Evolutionary conservation across 2,888 invertebrate genomes (phyloP).

Genomic region (Podotricha telesiphe): DNA sequence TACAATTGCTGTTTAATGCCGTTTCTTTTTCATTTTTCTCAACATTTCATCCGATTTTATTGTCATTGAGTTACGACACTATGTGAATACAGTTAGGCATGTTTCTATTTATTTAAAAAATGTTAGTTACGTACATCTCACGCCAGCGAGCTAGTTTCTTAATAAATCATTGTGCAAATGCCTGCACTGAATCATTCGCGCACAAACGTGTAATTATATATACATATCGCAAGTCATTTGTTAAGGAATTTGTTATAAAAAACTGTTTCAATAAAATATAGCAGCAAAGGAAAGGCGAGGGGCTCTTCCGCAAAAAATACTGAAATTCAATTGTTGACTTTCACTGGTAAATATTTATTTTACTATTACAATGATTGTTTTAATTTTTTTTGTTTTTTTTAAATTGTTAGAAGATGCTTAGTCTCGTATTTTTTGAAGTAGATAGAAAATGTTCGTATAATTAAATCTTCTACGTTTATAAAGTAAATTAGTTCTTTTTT

Average conservation of each 20-base stretch:
- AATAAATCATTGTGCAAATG: constrained; percentile 26
- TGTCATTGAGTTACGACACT: constrained; percentile 35
- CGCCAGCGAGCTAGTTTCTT: constrained; percentile 19
- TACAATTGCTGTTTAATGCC: not conserved
- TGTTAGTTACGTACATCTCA: constrained; percentile 29
- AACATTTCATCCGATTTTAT: constrained; percentile 2
- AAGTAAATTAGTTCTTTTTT: not conserved
- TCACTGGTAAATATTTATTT: constrained; percentile 60
- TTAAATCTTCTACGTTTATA: not conserved
- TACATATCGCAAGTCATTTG: constrained; percentile 6
- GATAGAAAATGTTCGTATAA: not conserved
- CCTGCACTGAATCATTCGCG: not conserved
- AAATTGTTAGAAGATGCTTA: not conserved
- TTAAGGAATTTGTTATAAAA: constrained; percentile 1
- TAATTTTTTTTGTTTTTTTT: constrained; percentile 2
- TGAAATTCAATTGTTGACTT: constrained; percentile 54
- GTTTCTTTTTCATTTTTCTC: constrained; percentile 5
- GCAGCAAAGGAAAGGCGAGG: constrained; percentile 1
- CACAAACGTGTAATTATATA: not conserved
- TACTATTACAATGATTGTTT: constrained; percentile 49
- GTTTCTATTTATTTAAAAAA: constrained; percentile 28
- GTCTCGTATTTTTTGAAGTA: not conserved
- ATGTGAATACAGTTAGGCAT: constrained; percentile 10
- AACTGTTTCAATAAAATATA: constrained; percentile 7
- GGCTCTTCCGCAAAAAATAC: constrained; percentile 8